Conservation (phyloP, 2,797 vertebrate species). For the Tenualosa ilisha region DNA sequence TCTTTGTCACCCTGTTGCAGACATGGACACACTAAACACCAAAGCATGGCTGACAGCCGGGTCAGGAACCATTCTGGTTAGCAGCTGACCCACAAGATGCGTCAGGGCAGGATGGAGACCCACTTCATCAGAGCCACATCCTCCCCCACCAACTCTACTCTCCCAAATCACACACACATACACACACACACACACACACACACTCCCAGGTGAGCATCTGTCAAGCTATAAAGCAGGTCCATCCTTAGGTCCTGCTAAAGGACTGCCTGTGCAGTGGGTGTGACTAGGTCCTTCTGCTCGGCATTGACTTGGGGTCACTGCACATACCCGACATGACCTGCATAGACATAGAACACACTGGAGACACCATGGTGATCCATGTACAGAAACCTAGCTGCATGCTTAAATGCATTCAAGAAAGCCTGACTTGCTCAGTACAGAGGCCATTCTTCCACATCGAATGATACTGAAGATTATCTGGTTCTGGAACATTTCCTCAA, state of each 20-base stretch:
- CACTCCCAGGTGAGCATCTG: neutral
- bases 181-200: neutral
- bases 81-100: neutral
- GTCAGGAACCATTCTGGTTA: neutral
- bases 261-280: neutral
- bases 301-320: neutral
- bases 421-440: neutral
- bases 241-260: neutral
- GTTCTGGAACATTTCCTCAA: neutral
- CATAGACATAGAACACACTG: neutral
- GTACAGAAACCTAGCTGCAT: neutral
- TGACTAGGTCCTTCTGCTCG: neutral
- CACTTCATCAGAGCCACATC: neutral
- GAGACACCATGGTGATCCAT: neutral
- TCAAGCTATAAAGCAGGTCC: neutral
- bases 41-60: neutral
- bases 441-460: neutral
- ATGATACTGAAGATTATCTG: neutral
- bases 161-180: neutral
- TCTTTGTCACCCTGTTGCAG: neutral
- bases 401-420: neutral
- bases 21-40: neutral
- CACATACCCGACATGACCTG: neutral
- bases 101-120: neutral
- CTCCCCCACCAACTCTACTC: neutral